Percentiles rank a stretch among this genome's conserved stretches.
phyloP scores from a whole-genome alignment of 2,113 vertebrate genomes.

The Ophiodon elongatus region DNA sequence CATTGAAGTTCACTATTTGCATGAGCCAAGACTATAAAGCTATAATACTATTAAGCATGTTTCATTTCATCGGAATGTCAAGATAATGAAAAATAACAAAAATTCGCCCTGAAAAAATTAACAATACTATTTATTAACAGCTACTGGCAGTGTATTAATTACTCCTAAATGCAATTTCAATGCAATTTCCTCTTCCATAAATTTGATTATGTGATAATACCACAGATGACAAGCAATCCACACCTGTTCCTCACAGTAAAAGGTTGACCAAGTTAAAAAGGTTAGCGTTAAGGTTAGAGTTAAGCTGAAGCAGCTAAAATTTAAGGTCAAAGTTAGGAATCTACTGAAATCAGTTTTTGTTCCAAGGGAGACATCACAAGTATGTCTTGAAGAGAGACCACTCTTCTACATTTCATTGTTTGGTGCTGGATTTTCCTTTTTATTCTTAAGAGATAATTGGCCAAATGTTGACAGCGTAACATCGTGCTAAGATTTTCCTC shows the following conservation, averaged over 20 bases:
- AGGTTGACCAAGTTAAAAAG: constrained; percentile 17
- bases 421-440: constrained; percentile 9
- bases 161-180: constrained; percentile 31
- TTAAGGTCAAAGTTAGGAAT: neutral
- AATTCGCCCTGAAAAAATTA: constrained; percentile 13
- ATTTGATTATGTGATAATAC: constrained; percentile 28
- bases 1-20: too few species aligned
- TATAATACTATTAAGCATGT: too few species aligned
- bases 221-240: neutral
- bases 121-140: constrained; percentile 15
- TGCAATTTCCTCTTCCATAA: constrained; percentile 34
- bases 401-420: constrained; percentile 1
- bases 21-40: too few species aligned
- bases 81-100: too few species aligned
- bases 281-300: neutral
- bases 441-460: constrained; percentile 39
- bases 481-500: constrained; percentile 21
- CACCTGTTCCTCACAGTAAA: constrained; percentile 15
- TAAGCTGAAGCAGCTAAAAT: neutral
- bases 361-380: constrained; percentile 19
- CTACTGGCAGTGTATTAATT: constrained; percentile 23
- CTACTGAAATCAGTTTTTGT: neutral
- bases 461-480: constrained; percentile 35
- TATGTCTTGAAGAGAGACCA: constrained; percentile 8
- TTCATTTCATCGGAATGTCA: too few species aligned